Base-by-base conservation (phyloP, 2,113 vertebrate genomes). In the Columbina picui region DNA sequence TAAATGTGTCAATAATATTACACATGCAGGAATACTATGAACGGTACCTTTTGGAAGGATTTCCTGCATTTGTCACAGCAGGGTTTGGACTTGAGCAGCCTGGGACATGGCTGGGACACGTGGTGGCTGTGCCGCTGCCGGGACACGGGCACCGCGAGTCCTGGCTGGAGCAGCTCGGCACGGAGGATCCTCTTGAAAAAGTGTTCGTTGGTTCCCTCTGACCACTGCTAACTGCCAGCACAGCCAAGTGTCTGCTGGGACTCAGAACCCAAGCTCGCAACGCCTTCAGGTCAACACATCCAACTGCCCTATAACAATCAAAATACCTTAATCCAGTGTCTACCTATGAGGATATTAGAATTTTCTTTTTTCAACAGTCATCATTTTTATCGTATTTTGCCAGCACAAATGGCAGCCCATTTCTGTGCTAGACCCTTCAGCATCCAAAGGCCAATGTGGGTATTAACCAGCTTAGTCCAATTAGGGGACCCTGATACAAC, bases 381-480 rank as follows among this genome's bases (percentile, higher is more conserved):
- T 6, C 55, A 91, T 63, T 57, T 84, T 65, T 32, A 61, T 9
- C 20, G 79, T 59, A 84, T 78, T 81, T 69, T 87, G 32, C 52
- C 83, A 93, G 79, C 36, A 39, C 4, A 65, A 96, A 68, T 18
- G 64, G 52, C 61, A 78, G 60, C 55, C 65, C 49, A 56, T 29
- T 80, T 68, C 79, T 36, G n/a, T 60, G 65, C 69, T 39, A 70
- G 57, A 76, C 84, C 63, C 75, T 26, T 21, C 43, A 56, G 90
- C 41, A 47, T 29, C 76, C 38, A 56, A 86, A 76, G 70, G n/a
- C 68, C 89, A 86, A 7, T 12, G 20, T 29, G 52, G 59, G 70
- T 87, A 94, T 97, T 97, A 97, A 95, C 87, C 83, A 94, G 91
- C 93, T 97, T 97, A 97, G 94, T 68, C 95, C 95, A 97, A 97